Evolutionary conservation across 2,888 invertebrate species (phyloP).

Genomic region (Exephanes ischioxanthus): DNA sequence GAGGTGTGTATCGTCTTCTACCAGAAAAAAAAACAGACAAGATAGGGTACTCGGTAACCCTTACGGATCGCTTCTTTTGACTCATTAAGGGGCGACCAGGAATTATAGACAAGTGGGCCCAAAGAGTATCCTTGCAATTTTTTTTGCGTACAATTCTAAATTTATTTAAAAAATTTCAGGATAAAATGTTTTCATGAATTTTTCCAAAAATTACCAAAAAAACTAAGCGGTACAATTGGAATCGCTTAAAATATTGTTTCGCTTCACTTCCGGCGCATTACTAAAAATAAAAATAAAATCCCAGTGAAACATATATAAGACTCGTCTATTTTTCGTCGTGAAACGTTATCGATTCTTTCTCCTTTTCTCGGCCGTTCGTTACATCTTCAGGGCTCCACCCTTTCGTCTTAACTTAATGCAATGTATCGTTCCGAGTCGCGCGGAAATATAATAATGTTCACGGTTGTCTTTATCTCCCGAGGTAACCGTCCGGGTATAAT

Average conservation of each 20-base stretch:
- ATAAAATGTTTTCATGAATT: neutral
- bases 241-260: neutral
- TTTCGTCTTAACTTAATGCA: neutral
- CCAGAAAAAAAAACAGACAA: neutral
- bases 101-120: neutral
- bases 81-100: neutral
- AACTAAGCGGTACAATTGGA: neutral
- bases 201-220: neutral
- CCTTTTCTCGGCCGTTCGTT: neutral
- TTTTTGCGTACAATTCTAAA: neutral
- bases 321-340: too few relatives aligned
- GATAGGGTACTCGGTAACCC: too few relatives aligned
- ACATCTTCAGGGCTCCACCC: conserved; percentile 1
- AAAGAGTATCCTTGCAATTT: neutral
- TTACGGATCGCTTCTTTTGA: neutral
- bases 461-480: conserved; percentile 22
- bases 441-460: conserved; percentile 51
- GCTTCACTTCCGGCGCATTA: neutral
- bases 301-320: too few relatives aligned
- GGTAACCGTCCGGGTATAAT: conserved; percentile 56
- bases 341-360: conserved; percentile 5
- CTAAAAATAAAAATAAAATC: neutral
- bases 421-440: conserved; percentile 16
- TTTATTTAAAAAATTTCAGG: neutral
- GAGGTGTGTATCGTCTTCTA: neutral